Conservation (phyloP, 2,797 vertebrate genomes). For the Sebastes aleutianus region DNA sequence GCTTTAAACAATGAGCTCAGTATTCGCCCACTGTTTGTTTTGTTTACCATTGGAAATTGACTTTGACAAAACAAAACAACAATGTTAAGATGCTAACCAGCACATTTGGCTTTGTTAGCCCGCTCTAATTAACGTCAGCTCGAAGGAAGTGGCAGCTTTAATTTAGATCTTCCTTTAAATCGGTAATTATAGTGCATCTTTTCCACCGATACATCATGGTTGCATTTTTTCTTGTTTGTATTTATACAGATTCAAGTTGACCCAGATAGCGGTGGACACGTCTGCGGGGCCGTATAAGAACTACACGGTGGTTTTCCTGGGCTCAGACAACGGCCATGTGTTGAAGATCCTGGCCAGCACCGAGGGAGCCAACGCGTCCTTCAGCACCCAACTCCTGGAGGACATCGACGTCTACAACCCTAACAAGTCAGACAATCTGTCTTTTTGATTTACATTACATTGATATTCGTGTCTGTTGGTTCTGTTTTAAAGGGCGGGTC, state of each 20-base stretch:
- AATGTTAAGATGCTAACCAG: conserved; percentile 1
- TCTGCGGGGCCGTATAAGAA: conserved; percentile 86
- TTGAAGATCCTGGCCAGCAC: conserved; percentile 87
- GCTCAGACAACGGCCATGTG: conserved; percentile 88
- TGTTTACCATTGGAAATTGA: conserved; percentile 38
- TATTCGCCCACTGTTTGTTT: conserved; percentile 47
- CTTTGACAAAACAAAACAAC: conserved; percentile 33
- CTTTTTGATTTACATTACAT: not conserved
- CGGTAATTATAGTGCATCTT: not conserved
- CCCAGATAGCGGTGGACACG: conserved; percentile 89
- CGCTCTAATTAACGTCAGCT: not conserved
- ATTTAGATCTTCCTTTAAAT: not conserved
- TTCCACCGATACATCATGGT: not conserved
- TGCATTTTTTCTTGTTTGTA: not conserved
- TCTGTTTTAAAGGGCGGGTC: not conserved
- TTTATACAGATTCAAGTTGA: conserved; percentile 84
- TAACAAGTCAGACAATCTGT: conserved; percentile 79
- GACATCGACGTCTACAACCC: conserved; percentile 90
- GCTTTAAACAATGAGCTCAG: conserved; percentile 52
- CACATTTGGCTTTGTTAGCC: not conserved
- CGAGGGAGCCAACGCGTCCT: conserved; percentile 75
- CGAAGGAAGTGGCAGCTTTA: conserved; percentile 1
- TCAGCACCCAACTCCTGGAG: conserved; percentile 85
- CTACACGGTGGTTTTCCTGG: conserved; percentile 90
- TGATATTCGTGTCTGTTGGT: not conserved